phyloP scores from a whole-genome alignment of 2,797 vertebrate genomes.

The Oreochromis mossambicus region DNA sequence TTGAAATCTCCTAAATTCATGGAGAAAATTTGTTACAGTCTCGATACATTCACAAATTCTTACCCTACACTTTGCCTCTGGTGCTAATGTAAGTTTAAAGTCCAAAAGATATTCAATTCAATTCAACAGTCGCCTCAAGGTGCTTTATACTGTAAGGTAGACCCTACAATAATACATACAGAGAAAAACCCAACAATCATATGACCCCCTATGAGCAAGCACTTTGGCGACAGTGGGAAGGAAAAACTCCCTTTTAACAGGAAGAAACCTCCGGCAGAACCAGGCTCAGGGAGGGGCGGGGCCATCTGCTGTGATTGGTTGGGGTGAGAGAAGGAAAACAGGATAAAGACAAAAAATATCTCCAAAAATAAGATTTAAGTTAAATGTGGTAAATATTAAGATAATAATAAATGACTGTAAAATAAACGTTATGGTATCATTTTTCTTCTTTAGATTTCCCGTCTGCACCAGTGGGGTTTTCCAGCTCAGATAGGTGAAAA shows the following conservation, averaged over 20 bases:
- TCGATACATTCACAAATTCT: neutral
- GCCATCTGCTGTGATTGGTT: neutral
- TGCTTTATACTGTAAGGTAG: neutral
- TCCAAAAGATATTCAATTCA: neutral
- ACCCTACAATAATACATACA: neutral
- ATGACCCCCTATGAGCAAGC: neutral
- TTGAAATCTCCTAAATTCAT: neutral
- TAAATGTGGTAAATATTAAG: neutral
- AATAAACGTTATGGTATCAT: neutral
- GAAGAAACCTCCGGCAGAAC: neutral
- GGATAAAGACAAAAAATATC: neutral
- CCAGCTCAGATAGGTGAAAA: neutral
- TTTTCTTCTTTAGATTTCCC: neutral
- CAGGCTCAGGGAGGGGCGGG: neutral
- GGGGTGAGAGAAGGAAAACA: neutral
- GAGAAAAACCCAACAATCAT: neutral
- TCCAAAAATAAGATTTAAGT: neutral
- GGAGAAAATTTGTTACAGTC: neutral
- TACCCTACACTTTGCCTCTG: neutral
- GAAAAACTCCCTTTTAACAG: neutral
- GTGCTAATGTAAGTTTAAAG: neutral
- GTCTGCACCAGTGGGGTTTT: neutral
- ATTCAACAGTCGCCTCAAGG: neutral
- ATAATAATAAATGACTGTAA: neutral
- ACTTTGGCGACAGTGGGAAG: rapidly evolving